These are phyloP conservation scores for Nyctibius grandis DNA, from an alignment of 2,797 vertebrate genomes.

Conservation along the genomic window DNA sequence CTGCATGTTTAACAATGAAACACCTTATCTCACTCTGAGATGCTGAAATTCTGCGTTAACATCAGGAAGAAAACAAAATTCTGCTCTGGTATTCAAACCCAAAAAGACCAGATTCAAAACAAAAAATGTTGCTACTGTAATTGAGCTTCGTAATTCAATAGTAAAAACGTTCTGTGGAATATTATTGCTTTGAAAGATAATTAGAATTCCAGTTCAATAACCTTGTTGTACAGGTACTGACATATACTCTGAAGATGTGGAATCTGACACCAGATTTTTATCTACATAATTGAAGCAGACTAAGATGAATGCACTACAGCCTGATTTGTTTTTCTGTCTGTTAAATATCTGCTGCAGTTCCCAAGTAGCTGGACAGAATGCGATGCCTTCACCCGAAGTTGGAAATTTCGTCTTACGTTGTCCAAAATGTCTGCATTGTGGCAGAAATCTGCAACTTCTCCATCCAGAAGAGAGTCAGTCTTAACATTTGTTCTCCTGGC, in stretches of 20 bases:
- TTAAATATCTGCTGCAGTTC: background rate
- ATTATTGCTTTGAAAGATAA: background rate
- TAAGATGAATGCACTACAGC: background rate
- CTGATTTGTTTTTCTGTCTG: background rate
- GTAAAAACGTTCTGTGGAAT: background rate
- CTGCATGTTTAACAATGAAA: background rate
- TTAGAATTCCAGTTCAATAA: constrained; percentile 26
- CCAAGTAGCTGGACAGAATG: background rate
- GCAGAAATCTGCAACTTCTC: background rate
- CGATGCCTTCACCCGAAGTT: background rate
- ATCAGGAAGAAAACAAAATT: background rate
- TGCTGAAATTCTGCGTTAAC: background rate
- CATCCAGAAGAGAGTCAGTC: background rate
- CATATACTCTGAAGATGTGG: background rate
- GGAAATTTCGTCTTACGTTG: background rate
- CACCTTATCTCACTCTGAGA: background rate
- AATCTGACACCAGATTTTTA: background rate
- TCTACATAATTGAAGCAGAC: background rate
- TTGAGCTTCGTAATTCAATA: background rate
- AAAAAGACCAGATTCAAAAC: background rate
- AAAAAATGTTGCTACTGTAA: background rate
- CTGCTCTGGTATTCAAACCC: background rate
- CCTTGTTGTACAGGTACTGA: background rate
- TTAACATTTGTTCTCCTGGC: background rate
- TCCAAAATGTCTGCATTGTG: background rate